Evolutionary conservation across 2,888 invertebrate genomes (phyloP), one percentile per base, ranked within the genome.

Genomic region (Lepidocyrtoides sp.): DNA sequence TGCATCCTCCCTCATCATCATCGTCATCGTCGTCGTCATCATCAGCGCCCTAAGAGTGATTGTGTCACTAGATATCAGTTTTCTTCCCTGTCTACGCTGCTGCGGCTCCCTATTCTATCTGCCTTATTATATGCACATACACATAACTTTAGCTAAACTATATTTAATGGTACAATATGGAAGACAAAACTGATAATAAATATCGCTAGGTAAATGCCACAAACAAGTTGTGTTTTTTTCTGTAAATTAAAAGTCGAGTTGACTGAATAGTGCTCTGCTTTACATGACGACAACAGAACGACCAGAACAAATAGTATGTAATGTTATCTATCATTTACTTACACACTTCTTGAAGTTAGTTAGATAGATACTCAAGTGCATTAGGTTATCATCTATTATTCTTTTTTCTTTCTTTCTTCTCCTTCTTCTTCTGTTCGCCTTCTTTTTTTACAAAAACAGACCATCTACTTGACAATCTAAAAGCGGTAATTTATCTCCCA

Each of bases 111-210:
- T 48, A 10, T 48, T 48, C n/a, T 48, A 48, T 14, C 48, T 48
- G 12, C n/a, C 8, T 1, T 29, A 23, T 14, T 2, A 29, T 63
- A 29, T 32, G 60, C 14, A 17, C 57, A 57, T 8, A 54, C 57
- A 54, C n/a, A 26, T 75, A 41, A 44, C 41, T 72, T 23, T 77
- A 51, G 14, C 54, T 51, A 87, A 29, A 81, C 14, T 81, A 57
- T 60, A 44, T 48, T 79, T 29, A 36, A 32, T 79, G 79, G 91
- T 91, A 86, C 91, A 91, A 86, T 91, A 91, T 91, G 91, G 91
- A 87, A 87, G 66, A 79, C 83, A 63, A 75, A 77, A 83, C 83
- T 79, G 79, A 87, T 79, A 83, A 87, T 79, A 83, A 77, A 69
- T 41, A 82, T 57, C 20, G 66, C 84, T 91, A 60, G 66, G 81